A percentile compares a stretch with the other conserved stretches of the same genome.
phyloP scores from a whole-genome alignment of 1,140 invertebrate species.

The Sycophaga agraensis region DNA sequence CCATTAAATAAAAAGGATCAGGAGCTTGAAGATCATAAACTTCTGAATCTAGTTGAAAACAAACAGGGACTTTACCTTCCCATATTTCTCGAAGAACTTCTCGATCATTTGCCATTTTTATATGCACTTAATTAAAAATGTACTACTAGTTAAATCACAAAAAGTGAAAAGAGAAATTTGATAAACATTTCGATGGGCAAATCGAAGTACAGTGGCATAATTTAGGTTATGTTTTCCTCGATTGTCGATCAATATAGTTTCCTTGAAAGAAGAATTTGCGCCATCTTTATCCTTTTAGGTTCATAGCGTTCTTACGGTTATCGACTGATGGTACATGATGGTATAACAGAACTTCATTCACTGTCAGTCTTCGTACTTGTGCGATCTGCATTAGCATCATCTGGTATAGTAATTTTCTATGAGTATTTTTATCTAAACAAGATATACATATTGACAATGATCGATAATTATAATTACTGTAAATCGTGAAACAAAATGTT shows the following conservation, averaged over 20 bases:
- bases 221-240: slow-evolving; percentile 25
- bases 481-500: too few species aligned
- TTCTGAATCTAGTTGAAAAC: slow-evolving; percentile 83
- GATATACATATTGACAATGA: too few species aligned
- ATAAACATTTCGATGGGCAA: slow-evolving; percentile 13
- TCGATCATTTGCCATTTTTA: slow-evolving; percentile 82
- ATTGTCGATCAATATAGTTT: background rate
- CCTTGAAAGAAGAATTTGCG: background rate
- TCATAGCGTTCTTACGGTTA: too few species aligned
- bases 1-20: slow-evolving; percentile 92
- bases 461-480: too few species aligned
- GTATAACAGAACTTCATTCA: too few species aligned
- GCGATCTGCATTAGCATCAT: too few species aligned
- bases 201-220: background rate
- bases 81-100: slow-evolving; percentile 93
- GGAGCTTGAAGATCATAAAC: slow-evolving; percentile 83
- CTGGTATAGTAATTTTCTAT: too few species aligned
- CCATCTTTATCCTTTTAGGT: too few species aligned
- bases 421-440: too few species aligned
- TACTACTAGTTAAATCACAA: background rate
- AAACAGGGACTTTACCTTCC: slow-evolving; percentile 91
- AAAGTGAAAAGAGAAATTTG: background rate
- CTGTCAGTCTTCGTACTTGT: too few species aligned
- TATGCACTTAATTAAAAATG: background rate
- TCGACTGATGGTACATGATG: too few species aligned